phyloP scores from a whole-genome alignment of 2,113 vertebrate genomes.

The Ibidorhyncha struthersii region DNA sequence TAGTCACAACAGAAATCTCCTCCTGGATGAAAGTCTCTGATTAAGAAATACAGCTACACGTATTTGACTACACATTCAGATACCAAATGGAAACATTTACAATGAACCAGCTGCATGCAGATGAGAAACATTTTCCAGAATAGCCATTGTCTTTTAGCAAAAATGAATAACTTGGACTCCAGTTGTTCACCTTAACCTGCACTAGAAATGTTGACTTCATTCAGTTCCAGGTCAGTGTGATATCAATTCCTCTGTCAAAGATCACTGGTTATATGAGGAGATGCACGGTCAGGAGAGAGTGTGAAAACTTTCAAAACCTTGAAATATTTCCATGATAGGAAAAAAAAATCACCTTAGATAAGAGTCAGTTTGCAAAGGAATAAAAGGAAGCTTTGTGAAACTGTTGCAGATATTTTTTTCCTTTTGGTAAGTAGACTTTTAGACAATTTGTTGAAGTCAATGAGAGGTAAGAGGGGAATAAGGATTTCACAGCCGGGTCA shows the following conservation, averaged over 20 bases:
- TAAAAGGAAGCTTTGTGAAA: not conserved
- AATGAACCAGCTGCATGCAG: not conserved
- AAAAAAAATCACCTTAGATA: not conserved
- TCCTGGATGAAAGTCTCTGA: not conserved
- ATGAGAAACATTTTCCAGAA: not conserved
- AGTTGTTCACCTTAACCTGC: not conserved
- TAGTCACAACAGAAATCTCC: not conserved
- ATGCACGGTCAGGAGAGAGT: not conserved
- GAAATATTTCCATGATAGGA: not conserved
- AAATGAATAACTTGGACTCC: not conserved
- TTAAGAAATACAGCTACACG: not conserved
- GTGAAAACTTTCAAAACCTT: not conserved
- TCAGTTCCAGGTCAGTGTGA: not conserved
- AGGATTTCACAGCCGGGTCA: not conserved
- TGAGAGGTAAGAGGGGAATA: not conserved
- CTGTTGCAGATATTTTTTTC: not conserved
- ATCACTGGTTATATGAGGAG: not conserved
- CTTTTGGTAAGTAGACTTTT: not conserved
- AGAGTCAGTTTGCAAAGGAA: not conserved
- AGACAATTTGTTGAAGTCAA: not conserved
- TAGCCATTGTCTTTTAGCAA: not conserved
- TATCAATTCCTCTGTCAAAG: not conserved
- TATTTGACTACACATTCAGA: not conserved
- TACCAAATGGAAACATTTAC: not conserved
- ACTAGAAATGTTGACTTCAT: not conserved